These are phyloP conservation scores for Gadopsis bispinosus DNA, from an alignment of 2,797 vertebrate genomes.

Conservation along the genomic window DNA sequence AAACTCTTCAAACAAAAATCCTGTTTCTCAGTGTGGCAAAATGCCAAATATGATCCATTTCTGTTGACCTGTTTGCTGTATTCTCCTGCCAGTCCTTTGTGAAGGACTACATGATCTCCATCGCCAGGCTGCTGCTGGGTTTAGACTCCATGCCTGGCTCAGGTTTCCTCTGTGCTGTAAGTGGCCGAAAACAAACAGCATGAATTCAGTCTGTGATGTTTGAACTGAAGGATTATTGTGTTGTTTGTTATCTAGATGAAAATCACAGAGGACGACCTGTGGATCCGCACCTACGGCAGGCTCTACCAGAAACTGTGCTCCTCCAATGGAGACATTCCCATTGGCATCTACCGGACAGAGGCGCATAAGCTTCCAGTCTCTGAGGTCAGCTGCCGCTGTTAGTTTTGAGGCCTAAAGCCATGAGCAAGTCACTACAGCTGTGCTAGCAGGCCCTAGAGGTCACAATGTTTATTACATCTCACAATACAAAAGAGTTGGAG, in stretches of 20 bases:
- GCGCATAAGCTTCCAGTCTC: constrained; percentile 86
- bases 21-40: background rate
- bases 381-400: constrained; percentile 77
- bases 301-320: constrained; percentile 91
- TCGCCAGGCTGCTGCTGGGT: constrained; percentile 87
- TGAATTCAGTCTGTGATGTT: background rate
- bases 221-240: constrained; percentile 9
- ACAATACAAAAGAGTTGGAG: background rate
- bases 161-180: constrained; percentile 89
- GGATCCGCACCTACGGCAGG: constrained; percentile 88
- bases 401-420: background rate
- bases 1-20: constrained; percentile 21
- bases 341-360: constrained; percentile 89
- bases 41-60: constrained; percentile 20
- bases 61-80: constrained; percentile 37
- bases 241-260: constrained; percentile 82
- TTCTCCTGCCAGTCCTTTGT: constrained; percentile 86
- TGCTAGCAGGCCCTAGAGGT: background rate
- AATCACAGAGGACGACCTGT: constrained; percentile 89
- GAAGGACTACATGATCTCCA: constrained; percentile 93
- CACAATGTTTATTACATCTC: background rate
- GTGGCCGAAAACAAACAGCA: constrained; percentile 51
- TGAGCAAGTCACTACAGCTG: background rate
- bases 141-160: constrained; percentile 91
- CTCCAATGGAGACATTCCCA: constrained; percentile 89